These are phyloP conservation scores for Mallateleia sp. DNA, from an alignment of 2,888 invertebrate species.

Conservation along the genomic window DNA sequence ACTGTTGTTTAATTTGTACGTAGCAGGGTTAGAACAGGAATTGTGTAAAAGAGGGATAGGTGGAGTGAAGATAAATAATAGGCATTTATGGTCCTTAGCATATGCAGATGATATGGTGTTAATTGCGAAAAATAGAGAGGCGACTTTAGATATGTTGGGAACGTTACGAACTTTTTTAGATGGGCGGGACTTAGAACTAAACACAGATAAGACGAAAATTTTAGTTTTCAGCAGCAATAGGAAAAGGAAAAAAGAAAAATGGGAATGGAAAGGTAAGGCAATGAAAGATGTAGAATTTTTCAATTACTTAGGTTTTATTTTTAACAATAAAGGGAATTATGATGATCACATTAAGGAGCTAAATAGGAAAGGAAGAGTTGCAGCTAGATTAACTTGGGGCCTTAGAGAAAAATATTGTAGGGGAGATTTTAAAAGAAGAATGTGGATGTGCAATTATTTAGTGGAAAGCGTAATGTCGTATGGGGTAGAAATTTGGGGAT, in stretches of 20 bases:
- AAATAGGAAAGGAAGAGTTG: conserved; percentile 32
- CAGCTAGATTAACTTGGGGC: neutral
- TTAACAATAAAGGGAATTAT: conserved; percentile 11
- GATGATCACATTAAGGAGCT: neutral
- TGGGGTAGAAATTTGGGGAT: conserved; percentile 43
- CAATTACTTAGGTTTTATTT: conserved; percentile 37
- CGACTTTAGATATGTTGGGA: neutral
- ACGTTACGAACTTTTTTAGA: conserved; percentile 39
- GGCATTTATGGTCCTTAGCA: neutral
- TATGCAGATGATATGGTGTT: conserved; percentile 8
- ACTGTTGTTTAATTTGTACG: neutral
- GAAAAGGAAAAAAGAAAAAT: conserved; percentile 27
- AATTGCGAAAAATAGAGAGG: neutral
- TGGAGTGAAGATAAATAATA: neutral
- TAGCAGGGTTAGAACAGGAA: neutral
- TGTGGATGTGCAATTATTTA: neutral
- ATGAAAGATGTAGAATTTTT: conserved; percentile 20
- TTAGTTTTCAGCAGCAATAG: conserved; percentile 12
- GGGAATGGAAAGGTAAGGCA: conserved; percentile 3
- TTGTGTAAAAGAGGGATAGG: neutral
- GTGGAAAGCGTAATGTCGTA: neutral
- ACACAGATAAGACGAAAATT: neutral
- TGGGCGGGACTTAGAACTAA: conserved; percentile 12
- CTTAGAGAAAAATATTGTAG: neutral
- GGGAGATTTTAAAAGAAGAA: conserved; percentile 6